phyloP scores from a whole-genome alignment of 2,113 vertebrate genomes.

The Chiloscyllium plagiosum region DNA sequence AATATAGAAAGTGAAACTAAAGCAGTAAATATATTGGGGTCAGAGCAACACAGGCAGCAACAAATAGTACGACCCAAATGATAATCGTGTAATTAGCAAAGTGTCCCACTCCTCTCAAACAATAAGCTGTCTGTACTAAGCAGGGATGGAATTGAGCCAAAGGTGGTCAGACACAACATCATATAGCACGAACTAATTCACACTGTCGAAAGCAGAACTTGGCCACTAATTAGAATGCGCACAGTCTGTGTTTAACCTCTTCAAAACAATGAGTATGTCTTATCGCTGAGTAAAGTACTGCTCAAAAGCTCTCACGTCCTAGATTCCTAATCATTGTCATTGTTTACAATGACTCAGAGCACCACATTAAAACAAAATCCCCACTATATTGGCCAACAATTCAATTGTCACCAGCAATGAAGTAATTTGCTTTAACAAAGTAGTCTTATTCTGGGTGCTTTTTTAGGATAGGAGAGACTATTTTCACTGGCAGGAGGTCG shows the following conservation, averaged over 20 bases:
- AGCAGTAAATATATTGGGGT: background rate
- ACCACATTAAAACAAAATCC: background rate
- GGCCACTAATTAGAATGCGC: conserved; percentile 4
- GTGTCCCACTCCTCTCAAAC: conserved; percentile 22
- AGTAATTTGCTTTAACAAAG: conserved; percentile 17
- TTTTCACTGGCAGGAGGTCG: background rate
- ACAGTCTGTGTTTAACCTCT: background rate
- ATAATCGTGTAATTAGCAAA: conserved; percentile 34
- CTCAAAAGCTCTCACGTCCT: conserved; percentile 23
- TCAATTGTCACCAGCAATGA: conserved; percentile 20
- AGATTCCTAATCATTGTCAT: background rate
- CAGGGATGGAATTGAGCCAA: background rate
- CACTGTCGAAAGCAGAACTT: conserved; percentile 4
- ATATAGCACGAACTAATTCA: conserved; percentile 23
- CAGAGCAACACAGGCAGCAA: background rate
- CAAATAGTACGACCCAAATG: background rate
- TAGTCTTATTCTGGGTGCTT: background rate
- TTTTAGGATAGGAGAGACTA: background rate
- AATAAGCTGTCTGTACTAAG: background rate
- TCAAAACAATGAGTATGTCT: conserved; percentile 22
- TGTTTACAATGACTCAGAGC: conserved; percentile 14
- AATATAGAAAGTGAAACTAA: conserved; percentile 29
- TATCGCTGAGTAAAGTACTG: background rate
- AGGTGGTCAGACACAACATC: background rate
- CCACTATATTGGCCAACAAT: conserved; percentile 3